Conservation (phyloP, 2,113 vertebrate species). For the Osmerus mordax region DNA sequence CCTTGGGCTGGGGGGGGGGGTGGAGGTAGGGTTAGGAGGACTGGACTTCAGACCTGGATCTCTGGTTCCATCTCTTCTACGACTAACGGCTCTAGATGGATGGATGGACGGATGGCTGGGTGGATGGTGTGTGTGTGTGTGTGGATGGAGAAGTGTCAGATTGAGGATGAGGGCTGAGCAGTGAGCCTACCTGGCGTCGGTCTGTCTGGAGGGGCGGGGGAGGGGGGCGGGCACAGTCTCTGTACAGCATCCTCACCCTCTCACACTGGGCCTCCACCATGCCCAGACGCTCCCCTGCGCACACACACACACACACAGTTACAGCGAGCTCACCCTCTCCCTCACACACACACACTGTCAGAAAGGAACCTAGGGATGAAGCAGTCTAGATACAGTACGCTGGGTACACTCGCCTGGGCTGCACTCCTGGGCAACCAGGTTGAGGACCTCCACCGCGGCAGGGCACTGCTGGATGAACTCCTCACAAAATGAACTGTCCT, state of each 20-base stretch:
- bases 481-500: constrained; percentile 98
- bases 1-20: constrained; percentile 78
- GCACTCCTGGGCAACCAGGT: constrained; percentile 95
- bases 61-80: neutral
- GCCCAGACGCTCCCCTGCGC: constrained; percentile 86
- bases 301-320: constrained; percentile 11
- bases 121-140: neutral
- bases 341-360: neutral
- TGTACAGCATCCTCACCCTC: constrained; percentile 91
- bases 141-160: neutral
- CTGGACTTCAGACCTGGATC: neutral
- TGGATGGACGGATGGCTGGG: neutral
- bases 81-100: neutral
- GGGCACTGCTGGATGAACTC: constrained; percentile 99
- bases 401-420: constrained; percentile 81
- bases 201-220: constrained; percentile 92
- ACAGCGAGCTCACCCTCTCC: neutral
- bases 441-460: constrained; percentile 94
- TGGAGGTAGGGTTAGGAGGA: neutral
- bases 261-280: constrained; percentile 96
- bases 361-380: neutral
- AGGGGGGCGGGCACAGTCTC: constrained; percentile 93
- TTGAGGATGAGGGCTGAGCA: no score
- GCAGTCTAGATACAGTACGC: no score
- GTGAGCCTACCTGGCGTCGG: constrained; percentile 81